These are phyloP conservation scores for Anagrus nilaparvatae DNA, from an alignment of 1,140 invertebrate genomes.

Conservation along the genomic window DNA sequence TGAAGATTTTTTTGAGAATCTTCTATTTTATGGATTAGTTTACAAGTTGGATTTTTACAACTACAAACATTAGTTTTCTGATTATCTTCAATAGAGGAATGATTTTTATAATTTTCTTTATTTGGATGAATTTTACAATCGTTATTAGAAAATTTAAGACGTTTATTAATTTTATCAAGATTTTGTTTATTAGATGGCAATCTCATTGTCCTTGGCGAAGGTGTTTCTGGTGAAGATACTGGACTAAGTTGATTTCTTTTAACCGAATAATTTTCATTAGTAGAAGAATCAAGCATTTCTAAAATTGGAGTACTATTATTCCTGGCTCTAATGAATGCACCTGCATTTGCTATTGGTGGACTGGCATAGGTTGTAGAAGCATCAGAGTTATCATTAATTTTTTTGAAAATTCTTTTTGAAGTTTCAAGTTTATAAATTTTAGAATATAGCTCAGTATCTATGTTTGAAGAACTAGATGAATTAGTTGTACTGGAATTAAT, in stretches of 20 bases:
- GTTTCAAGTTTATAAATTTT: constrained; percentile 11
- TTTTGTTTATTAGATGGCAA: constrained; percentile 32
- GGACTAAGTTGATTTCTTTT: constrained; percentile 25
- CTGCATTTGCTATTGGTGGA: constrained; percentile 24
- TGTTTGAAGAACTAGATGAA: constrained; percentile 21
- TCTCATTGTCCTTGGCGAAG: constrained; percentile 32
- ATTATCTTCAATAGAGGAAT: neutral
- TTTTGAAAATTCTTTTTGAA: constrained; percentile 16
- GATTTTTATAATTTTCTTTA: no score
- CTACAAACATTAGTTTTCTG: constrained; percentile 14
- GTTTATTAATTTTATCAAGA: constrained; percentile 16
- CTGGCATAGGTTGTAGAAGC: constrained; percentile 36
- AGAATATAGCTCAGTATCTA: constrained; percentile 16
- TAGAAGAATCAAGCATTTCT: constrained; percentile 31
- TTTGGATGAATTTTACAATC: no score
- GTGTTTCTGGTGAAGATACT: constrained; percentile 38
- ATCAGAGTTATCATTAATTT: constrained; percentile 30
- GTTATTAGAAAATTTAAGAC: constrained; percentile 20
- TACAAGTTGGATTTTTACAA: constrained; percentile 30
- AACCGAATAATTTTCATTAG: constrained; percentile 15
- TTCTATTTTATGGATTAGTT: constrained; percentile 23
- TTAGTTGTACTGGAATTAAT: constrained; percentile 27
- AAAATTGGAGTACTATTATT: constrained; percentile 28
- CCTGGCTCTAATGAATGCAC: constrained; percentile 10
- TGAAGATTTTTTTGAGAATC: constrained; percentile 18